Evolutionary conservation across 2,888 invertebrate genomes (phyloP).

Genomic region (Odontocerum albicorne): DNA sequence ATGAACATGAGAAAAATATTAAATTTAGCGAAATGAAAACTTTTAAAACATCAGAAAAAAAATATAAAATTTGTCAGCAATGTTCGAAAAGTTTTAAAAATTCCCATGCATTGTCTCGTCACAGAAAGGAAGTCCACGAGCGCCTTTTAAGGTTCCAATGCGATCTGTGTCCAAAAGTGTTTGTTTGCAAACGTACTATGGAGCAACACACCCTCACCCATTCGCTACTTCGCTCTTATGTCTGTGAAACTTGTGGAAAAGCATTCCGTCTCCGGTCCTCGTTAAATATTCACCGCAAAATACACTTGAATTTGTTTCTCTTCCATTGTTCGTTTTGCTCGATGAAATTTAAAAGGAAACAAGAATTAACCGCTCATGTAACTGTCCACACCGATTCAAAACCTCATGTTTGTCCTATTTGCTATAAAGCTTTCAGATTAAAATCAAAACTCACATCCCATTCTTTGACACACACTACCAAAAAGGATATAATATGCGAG

Average conservation of each 20-base stretch:
- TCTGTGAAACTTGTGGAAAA: constrained; percentile 59
- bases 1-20: no score
- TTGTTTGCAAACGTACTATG: constrained; percentile 53
- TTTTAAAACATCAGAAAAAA: no score
- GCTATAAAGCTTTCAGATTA: constrained; percentile 54
- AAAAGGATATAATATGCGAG: constrained; percentile 46
- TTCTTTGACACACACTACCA: constrained; percentile 45
- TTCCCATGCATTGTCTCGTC: no score
- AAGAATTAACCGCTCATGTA: constrained; percentile 57
- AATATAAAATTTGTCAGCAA: no score
- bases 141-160: no score
- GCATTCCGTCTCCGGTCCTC: constrained; percentile 57
- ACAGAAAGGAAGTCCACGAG: no score
- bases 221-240: constrained; percentile 47
- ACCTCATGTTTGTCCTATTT: constrained; percentile 54
- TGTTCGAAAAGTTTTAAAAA: no score
- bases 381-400: constrained; percentile 59
- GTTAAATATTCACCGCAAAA: constrained; percentile 51
- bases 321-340: constrained; percentile 54
- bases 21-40: no score
- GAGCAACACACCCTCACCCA: constrained; percentile 57
- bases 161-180: constrained; percentile 54
- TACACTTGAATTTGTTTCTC: constrained; percentile 46
- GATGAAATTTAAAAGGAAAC: constrained; percentile 56
- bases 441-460: constrained; percentile 48